Base-by-base conservation (phyloP, 2,797 vertebrate genomes). In the Triplophysa yarkandensis region DNA sequence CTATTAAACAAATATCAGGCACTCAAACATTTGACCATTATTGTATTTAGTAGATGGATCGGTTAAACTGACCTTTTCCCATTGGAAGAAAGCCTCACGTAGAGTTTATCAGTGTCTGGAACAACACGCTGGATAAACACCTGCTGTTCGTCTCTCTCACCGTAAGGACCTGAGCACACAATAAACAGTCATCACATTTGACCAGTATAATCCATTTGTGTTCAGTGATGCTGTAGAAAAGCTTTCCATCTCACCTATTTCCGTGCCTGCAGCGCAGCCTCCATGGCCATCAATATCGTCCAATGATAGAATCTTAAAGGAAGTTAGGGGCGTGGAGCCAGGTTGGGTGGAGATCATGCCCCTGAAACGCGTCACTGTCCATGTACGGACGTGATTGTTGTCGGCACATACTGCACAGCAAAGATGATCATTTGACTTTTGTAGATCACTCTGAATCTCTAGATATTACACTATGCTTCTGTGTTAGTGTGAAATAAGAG, bases 261-360 rank as follows among this genome's bases (percentile, higher is more conserved):
- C 94, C 0, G 92, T 95, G 41, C 95, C 95, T 0, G 94, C 93
- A 25, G 92, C 90, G 88, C 94, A 96, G 85, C 94, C 93, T 0
- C 91, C 93, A 0, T 93, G 94, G 1, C 93, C 93, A 0, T 95
- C 95, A 0, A 91, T 81, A 0, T 95, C 94, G 21, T 97, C 95
- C 86, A 97, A 82, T 0, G 94, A 92, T 69, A 97, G 89, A 88
- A 97, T 92, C 88, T 96, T 96, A 81, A 97, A 97, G 71, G 95
- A 97, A 32, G 94, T 94, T 25, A 96, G 91, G 0, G 95, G 95
- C 0, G 95, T 97, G 76, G 95, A 96, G 5, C 95, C 95, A 0
- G 95, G 95, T 90, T 97, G 95, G 0, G 95, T 97, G 80, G 95
- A 97, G 82, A 97, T 97, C 95, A 95, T 97, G 32, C 95, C 95